Conservation (phyloP, 2,797 vertebrate species). For the Aratinga solstitialis region DNA sequence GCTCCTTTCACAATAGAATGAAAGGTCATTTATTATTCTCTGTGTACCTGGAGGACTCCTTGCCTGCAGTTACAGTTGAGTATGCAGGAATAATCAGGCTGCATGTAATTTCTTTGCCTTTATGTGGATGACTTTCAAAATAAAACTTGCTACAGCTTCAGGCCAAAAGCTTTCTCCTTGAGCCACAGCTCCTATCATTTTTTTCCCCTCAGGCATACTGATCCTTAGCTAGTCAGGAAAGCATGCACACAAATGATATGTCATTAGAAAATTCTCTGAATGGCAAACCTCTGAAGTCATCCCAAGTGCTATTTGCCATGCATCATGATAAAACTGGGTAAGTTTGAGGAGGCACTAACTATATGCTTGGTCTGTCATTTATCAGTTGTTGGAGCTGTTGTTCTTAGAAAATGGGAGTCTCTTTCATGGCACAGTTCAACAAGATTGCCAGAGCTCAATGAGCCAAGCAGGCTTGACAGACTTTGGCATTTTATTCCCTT, state of each 20-base stretch:
- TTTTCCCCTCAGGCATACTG: not conserved
- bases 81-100: not conserved
- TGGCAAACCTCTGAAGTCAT: constrained; percentile 27
- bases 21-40: not conserved
- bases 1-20: not conserved
- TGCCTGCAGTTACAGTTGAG: not conserved
- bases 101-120: not conserved
- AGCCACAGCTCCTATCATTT: not conserved
- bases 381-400: not conserved
- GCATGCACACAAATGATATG: not conserved
- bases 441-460: not conserved
- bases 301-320: not conserved
- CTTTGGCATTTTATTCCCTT: not conserved
- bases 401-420: not conserved
- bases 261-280: constrained; percentile 45
- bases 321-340: not conserved
- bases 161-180: constrained; percentile 24
- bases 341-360: not conserved
- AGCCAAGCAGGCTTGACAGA: not conserved
- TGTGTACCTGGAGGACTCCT: not conserved
- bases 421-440: not conserved
- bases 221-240: constrained; percentile 7
- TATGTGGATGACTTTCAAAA: not conserved
- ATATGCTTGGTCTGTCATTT: not conserved
- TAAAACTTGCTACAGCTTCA: not conserved